phyloP scores from a whole-genome alignment of 2,888 invertebrate species.

The Uloborus plumipes region DNA sequence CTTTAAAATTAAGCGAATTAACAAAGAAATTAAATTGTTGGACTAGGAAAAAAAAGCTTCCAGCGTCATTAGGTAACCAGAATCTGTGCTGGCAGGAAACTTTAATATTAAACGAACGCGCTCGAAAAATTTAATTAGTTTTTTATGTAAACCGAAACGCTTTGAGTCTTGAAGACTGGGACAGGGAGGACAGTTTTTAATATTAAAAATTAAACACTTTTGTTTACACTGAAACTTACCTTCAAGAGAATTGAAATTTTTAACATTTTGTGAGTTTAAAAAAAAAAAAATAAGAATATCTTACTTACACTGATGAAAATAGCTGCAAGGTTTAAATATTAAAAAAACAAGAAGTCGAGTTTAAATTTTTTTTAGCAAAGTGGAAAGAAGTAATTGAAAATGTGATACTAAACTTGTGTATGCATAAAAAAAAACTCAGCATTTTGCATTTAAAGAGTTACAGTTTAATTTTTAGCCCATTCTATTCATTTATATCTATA shows the following conservation, averaged over 20 bases:
- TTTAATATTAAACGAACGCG: slow-evolving; percentile 46
- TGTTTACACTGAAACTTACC: slow-evolving; percentile 29
- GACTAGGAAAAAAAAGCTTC: background rate
- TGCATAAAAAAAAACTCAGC: too few relatives aligned
- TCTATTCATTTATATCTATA: too few relatives aligned
- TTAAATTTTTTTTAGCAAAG: too few relatives aligned
- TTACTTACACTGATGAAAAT: too few relatives aligned
- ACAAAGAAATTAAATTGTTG: slow-evolving; percentile 57
- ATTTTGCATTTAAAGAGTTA: too few relatives aligned
- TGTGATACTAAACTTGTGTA: too few relatives aligned
- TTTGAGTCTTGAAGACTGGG: slow-evolving; percentile 9
- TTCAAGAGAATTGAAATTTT: background rate
- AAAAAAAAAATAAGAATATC: too few relatives aligned
- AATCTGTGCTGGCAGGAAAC: slow-evolving; percentile 6
- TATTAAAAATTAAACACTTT: slow-evolving; percentile 53
- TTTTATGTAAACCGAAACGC: slow-evolving; percentile 21
- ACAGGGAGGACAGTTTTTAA: slow-evolving; percentile 34
- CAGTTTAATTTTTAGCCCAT: too few relatives aligned
- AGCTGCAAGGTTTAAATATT: too few relatives aligned
- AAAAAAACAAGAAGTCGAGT: too few relatives aligned
- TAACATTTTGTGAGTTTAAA: too few relatives aligned
- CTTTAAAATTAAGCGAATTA: slow-evolving; percentile 60
- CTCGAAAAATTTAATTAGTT: slow-evolving; percentile 49
- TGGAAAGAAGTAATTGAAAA: too few relatives aligned
- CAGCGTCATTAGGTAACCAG: background rate